A percentile compares a stretch with the other conserved stretches of the same genome.
phyloP scores from a whole-genome alignment of 2,797 vertebrate species.

The Capromys pilorides region DNA sequence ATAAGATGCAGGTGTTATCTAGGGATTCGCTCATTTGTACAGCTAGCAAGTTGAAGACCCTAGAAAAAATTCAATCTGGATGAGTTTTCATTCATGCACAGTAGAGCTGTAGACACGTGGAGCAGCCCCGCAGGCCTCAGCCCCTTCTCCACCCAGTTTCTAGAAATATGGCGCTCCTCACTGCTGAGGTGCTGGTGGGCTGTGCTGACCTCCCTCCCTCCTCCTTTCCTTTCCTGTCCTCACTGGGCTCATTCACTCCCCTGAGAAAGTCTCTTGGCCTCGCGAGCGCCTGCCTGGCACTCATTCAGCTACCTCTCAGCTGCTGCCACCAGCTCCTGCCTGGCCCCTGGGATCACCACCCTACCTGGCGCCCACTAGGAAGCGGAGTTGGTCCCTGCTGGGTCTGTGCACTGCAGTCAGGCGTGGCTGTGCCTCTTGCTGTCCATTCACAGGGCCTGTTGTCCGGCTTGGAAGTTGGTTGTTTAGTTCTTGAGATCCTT shows the following conservation, averaged over 20 bases:
- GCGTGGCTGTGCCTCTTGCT: neutral
- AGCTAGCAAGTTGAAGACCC: neutral
- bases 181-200: neutral
- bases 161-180: constrained; percentile 26
- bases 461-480: neutral
- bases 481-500: neutral
- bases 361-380: neutral
- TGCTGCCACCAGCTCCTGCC: neutral
- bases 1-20: neutral
- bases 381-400: neutral
- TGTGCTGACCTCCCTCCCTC: neutral
- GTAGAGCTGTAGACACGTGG: neutral
- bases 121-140: neutral
- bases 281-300: neutral
- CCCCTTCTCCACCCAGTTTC: neutral
- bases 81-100: neutral
- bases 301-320: neutral
- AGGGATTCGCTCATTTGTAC: neutral
- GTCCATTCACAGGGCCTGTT: neutral
- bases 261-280: neutral
- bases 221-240: too few species aligned
- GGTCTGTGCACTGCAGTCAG: too few species aligned
- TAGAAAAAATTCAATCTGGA: neutral
- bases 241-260: neutral
- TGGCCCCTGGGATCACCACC: neutral